phyloP scores from a whole-genome alignment of 1,140 invertebrate species.

The Micrasema minimum region DNA sequence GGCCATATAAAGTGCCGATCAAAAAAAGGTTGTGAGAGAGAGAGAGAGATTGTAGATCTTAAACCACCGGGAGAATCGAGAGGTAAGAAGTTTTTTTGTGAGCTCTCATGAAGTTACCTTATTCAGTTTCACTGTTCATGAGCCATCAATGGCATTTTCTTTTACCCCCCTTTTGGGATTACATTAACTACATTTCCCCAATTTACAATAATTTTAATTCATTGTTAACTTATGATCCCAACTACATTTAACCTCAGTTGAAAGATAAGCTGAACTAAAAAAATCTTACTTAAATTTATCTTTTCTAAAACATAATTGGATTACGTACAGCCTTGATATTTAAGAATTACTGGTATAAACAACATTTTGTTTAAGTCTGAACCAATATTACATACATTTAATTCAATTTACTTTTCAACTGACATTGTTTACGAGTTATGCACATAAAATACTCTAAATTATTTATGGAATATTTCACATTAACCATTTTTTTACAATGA shows the following conservation, averaged over 20 bases:
- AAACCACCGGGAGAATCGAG: slow-evolving; percentile 62
- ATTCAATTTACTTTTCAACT: no score
- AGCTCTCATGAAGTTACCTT: slow-evolving; percentile 46
- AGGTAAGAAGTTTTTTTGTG: slow-evolving; percentile 63
- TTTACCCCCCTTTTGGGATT: slow-evolving; percentile 18
- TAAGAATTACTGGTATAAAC: no score
- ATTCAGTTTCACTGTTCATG: slow-evolving; percentile 8
- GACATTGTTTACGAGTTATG: neutral
- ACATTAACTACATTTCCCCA: neutral
- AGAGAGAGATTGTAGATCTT: slow-evolving; percentile 66
- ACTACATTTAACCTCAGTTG: neutral
- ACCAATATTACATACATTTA: no score
- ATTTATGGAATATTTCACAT: slow-evolving; percentile 9
- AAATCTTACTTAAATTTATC: no score
- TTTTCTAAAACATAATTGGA: no score
- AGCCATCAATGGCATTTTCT: neutral
- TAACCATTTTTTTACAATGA: no score
- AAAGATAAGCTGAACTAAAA: slow-evolving; percentile 6
- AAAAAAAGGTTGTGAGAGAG: slow-evolving; percentile 64
- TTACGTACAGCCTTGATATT: no score
- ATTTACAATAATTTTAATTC: no score
- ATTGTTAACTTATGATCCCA: no score
- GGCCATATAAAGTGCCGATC: slow-evolving; percentile 69
- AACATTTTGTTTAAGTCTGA: no score
- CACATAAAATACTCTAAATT: neutral